Conservation (phyloP, 2,888 invertebrate species). For the Temnothorax rugatulus region DNA sequence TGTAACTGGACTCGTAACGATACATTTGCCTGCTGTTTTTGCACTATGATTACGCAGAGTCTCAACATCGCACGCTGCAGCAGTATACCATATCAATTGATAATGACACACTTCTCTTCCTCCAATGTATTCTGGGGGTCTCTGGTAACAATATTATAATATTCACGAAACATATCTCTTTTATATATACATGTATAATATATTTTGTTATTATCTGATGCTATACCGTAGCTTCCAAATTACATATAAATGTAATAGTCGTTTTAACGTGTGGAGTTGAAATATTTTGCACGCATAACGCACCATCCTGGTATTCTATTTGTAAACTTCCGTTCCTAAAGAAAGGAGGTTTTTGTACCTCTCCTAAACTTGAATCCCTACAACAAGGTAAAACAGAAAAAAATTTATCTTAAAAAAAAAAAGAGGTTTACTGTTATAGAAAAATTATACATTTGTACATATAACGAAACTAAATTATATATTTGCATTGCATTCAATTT, state of each 20-base stretch:
- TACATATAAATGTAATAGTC: constrained; percentile 80
- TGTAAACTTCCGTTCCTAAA: constrained; percentile 63
- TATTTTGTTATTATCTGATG: neutral
- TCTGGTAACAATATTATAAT: constrained; percentile 68
- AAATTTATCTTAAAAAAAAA: neutral
- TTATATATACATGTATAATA: neutral
- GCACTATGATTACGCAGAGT: constrained; percentile 74
- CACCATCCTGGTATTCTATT: constrained; percentile 75
- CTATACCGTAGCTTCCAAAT: constrained; percentile 76
- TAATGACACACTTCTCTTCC: constrained; percentile 78
- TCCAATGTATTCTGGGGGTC: constrained; percentile 77
- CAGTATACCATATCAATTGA: constrained; percentile 79
- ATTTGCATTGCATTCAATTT: neutral
- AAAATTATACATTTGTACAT: neutral
- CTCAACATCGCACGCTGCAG: constrained; percentile 79
- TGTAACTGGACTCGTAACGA: constrained; percentile 78
- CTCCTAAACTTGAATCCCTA: constrained; percentile 67
- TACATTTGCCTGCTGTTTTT: constrained; percentile 74
- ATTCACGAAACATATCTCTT: constrained; percentile 11
- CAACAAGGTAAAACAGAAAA: neutral
- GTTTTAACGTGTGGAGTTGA: constrained; percentile 66
- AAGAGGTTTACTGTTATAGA: neutral
- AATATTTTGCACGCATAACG: constrained; percentile 64
- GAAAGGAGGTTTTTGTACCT: constrained; percentile 52
- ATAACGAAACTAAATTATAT: neutral